Percentiles rank a stretch among this genome's conserved stretches.
phyloP scores from a whole-genome alignment of 2,888 invertebrate species.

The Crepidodera aurea region DNA sequence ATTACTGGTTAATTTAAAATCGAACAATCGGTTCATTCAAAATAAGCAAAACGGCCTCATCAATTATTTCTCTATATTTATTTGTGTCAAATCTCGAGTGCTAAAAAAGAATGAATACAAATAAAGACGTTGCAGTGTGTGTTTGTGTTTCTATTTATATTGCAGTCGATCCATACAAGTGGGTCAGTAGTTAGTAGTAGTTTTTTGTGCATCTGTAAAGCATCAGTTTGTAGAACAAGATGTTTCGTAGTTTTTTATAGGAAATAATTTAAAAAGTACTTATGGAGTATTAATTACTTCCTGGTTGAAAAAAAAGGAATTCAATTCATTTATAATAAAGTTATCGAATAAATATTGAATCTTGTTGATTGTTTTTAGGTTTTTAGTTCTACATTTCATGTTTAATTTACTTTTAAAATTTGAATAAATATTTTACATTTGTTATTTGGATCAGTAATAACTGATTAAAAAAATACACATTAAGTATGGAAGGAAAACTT shows the following conservation, averaged over 20 bases:
- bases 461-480: no score
- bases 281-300: no score
- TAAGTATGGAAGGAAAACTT: no score
- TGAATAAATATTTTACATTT: no score
- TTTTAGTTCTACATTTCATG: no score
- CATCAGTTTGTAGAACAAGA: slow-evolving; percentile 5
- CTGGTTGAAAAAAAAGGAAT: no score
- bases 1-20: no score
- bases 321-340: no score
- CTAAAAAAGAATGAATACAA: neutral
- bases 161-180: neutral
- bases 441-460: no score
- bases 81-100: neutral
- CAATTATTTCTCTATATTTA: neutral
- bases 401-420: no score
- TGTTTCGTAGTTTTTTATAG: neutral
- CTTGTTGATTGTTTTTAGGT: no score
- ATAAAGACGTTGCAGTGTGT: neutral
- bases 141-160: slow-evolving; percentile 6
- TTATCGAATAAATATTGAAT: no score
- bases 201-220: neutral
- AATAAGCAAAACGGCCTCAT: neutral
- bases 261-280: neutral
- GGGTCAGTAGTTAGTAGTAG: slow-evolving; percentile 9
- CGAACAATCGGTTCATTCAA: neutral